These are phyloP conservation scores for Tachina lurida DNA, from an alignment of 2,888 invertebrate species.

Conservation along the genomic window DNA sequence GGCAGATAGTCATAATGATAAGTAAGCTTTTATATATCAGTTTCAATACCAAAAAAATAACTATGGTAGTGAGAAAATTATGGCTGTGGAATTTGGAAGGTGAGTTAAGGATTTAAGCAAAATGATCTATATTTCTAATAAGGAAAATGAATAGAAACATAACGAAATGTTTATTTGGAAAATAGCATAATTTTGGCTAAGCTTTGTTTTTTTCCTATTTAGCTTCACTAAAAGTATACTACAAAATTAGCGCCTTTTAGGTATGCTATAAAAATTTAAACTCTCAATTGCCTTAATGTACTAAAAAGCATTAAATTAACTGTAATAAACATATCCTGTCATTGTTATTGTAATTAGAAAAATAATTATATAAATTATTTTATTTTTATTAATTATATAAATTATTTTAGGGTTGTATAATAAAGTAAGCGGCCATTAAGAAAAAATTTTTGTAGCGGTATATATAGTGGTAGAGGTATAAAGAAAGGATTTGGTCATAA, in stretches of 20 bases:
- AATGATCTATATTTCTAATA: no score
- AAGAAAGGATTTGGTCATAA: no score
- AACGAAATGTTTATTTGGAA: not conserved
- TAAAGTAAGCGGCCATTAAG: no score
- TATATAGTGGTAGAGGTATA: no score
- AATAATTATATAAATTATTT: no score
- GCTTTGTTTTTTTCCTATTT: no score
- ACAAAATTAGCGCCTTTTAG: not conserved
- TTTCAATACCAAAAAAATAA: slow-evolving; percentile 60
- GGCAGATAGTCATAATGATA: slow-evolving; percentile 51
- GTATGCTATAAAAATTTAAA: not conserved
- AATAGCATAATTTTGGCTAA: not conserved
- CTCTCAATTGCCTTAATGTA: not conserved
- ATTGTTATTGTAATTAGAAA: no score
- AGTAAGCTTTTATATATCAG: slow-evolving; percentile 63
- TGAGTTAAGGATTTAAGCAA: not conserved
- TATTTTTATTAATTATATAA: no score
- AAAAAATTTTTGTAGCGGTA: no score
- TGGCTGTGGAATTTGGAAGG: slow-evolving; percentile 64
- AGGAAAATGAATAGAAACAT: no score
- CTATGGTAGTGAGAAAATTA: slow-evolving; percentile 51
- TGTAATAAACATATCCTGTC: no score
- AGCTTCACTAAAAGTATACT: not conserved
- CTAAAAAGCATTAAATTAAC: not conserved
- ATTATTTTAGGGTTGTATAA: no score